Evolutionary conservation across 2,888 invertebrate species (phyloP).

Genomic region (Caenorhabditis imperialis): DNA sequence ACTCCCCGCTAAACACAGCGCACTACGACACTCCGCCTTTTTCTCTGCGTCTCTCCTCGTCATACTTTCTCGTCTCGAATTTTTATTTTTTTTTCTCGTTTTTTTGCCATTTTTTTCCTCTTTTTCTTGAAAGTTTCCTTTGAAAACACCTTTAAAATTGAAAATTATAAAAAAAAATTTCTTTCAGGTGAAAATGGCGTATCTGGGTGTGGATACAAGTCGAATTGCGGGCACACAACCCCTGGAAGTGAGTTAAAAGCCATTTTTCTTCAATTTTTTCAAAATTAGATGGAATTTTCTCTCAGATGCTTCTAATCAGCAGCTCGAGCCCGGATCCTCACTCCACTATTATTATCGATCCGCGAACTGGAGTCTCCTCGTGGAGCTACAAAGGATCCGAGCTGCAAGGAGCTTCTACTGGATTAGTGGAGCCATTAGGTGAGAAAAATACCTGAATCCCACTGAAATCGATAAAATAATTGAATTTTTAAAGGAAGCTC

Average conservation of each 20-base stretch:
- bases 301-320: constrained; percentile 61
- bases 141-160: not conserved
- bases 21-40: too few species aligned
- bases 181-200: constrained; percentile 30
- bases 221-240: constrained; percentile 39
- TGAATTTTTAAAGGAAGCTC: constrained; percentile 37
- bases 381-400: constrained; percentile 74
- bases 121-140: not conserved
- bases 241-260: constrained; percentile 18
- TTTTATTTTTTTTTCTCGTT: too few species aligned
- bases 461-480: not conserved
- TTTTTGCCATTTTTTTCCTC: too few species aligned
- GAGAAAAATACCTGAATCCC: too few species aligned
- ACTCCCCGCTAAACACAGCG: not conserved
- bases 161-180: too few species aligned
- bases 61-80: too few species aligned
- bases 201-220: constrained; percentile 49
- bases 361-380: constrained; percentile 66
- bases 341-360: constrained; percentile 69
- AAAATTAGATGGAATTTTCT: too few species aligned
- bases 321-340: constrained; percentile 64
- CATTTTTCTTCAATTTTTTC: not conserved
- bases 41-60: too few species aligned
- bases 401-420: constrained; percentile 66
- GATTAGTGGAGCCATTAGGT: constrained; percentile 66